These are phyloP conservation scores for Solenopsis fugax DNA, from an alignment of 1,140 invertebrate genomes.

Conservation along the genomic window DNA sequence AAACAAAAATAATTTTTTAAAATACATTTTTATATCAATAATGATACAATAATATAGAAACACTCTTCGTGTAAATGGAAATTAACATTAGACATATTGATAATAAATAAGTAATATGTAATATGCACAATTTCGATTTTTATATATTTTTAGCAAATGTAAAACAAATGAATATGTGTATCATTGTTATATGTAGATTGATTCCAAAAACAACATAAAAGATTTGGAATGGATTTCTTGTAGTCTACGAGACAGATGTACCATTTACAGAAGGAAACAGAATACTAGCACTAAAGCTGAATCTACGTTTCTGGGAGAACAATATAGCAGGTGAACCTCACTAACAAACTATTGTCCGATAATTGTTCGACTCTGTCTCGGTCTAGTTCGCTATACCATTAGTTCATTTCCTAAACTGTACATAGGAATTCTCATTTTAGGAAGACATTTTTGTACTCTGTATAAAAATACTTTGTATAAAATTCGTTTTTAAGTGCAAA, in stretches of 20 bases:
- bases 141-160: not conserved
- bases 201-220: not conserved
- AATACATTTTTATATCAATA: too few relatives aligned
- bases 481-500: not conserved
- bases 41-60: too few relatives aligned
- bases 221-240: constrained; percentile 4
- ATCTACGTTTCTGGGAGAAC: constrained; percentile 84
- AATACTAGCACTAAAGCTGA: constrained; percentile 80
- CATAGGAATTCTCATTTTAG: constrained; percentile 14
- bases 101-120: too few relatives aligned
- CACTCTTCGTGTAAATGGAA: too few relatives aligned
- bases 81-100: too few relatives aligned
- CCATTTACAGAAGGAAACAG: constrained; percentile 69
- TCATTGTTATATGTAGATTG: not conserved
- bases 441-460: not conserved
- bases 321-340: constrained; percentile 85
- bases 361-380: constrained; percentile 81
- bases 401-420: constrained; percentile 47
- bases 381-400: constrained; percentile 57
- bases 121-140: not conserved
- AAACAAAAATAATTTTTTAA: too few relatives aligned
- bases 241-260: constrained; percentile 45
- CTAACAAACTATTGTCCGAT: constrained; percentile 87
- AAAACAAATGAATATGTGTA: not conserved
- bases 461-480: not conserved